These are phyloP conservation scores for Drepanosiphum platanoidis DNA, from an alignment of 2,888 invertebrate species.

Conservation along the genomic window DNA sequence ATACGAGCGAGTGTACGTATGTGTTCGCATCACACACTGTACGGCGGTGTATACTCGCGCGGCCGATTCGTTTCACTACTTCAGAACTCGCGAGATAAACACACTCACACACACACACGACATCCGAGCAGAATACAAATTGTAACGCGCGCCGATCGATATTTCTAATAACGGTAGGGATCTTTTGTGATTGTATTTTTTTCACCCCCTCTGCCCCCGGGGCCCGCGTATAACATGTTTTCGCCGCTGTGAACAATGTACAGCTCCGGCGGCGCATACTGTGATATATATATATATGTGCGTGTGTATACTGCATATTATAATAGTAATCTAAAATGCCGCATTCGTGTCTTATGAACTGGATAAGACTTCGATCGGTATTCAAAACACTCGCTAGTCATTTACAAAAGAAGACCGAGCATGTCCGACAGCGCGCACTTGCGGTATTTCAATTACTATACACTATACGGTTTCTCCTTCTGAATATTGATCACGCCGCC, in stretches of 20 bases:
- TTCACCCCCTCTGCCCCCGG: not conserved
- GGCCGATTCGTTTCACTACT: slow-evolving; percentile 10
- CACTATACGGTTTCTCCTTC: not conserved
- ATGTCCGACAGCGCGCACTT: not conserved
- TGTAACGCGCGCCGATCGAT: slow-evolving; percentile 12
- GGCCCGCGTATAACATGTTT: slow-evolving; percentile 4
- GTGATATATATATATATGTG: not conserved
- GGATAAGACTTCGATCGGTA: slow-evolving; percentile 31
- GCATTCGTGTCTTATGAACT: slow-evolving; percentile 43
- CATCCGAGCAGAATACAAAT: slow-evolving; percentile 34
- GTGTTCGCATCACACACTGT: too few species aligned
- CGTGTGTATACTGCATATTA: not conserved
- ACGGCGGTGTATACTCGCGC: too few species aligned
- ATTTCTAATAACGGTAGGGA: slow-evolving; percentile 33
- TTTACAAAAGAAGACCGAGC: slow-evolving; percentile 32
- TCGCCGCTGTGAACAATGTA: not conserved
- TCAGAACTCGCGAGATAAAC: slow-evolving; percentile 11
- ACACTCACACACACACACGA: too few species aligned
- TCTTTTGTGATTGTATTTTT: slow-evolving; percentile 36
- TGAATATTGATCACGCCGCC: slow-evolving; percentile 21
- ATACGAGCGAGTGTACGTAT: too few species aligned
- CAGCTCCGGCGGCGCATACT: too few species aligned
- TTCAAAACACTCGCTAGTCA: slow-evolving; percentile 42
- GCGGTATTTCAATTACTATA: slow-evolving; percentile 36
- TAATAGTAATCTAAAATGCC: slow-evolving; percentile 22